Base-by-base conservation (phyloP, 92 coral and sea anemone genomes). In the Zoanthus sociatus region DNA sequence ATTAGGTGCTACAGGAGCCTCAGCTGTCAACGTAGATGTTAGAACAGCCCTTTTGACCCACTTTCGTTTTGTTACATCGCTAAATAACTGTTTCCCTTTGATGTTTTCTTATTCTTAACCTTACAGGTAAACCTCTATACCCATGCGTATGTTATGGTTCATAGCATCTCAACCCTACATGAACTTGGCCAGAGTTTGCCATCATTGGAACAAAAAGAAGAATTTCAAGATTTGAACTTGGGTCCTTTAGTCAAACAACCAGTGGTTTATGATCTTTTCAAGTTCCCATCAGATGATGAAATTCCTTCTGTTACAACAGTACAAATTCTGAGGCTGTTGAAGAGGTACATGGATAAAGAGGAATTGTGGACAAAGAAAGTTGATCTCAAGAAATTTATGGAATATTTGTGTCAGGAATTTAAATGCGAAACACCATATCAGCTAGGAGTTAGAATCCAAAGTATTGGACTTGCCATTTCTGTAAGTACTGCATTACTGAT, bases 231-330 rank as follows among this genome's bases (percentile, higher is more conserved):
- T 37, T 93, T 96, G 79, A 87, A 88, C 47, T 46, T 96, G 73
- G 98, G 98, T 30, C 98, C 98, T 10, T 73, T 96, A 46, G 92
- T 88, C 30, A 92, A 94, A 46, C 96, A 92, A 77, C 98, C 98
- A 46, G 94, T 88, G 26, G 95, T 96, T 21, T 96, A 92, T 77
- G 88, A 96, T 73, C 90, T 94, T 82, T 96, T 96, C 86, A 96
- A 91, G 78, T 92, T 93, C 58, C 98, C 98, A 1, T 74, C 92
- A 2, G 83, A 87, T 77, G 44, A 78, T 4, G 88, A 88, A 42
- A n/a, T 90, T 11, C 95, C 95, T n/a, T 88, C 73, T 15, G 82
- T 96, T 46, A 96, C 98, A 15, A 96, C 98, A 18, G 56, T 96
- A 53, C 96, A 92, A 83, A 90, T 96, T 61, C 87, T 96, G 71